phyloP scores from a whole-genome alignment of 2,797 vertebrate species.

The Arctocebus calabarensis region DNA sequence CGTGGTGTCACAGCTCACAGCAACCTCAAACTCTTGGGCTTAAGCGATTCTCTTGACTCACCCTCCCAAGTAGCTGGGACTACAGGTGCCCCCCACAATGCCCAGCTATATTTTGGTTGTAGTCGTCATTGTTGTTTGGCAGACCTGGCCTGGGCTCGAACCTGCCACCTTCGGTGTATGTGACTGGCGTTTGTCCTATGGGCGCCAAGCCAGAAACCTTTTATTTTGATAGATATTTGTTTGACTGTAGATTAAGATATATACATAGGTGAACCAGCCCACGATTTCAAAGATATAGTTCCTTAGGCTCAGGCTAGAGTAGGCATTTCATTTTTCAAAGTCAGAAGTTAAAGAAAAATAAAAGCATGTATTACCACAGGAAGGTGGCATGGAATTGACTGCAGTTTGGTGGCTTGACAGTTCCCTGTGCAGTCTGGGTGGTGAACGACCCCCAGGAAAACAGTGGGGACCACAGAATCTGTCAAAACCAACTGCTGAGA shows the following conservation, averaged over 20 bases:
- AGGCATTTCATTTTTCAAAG: background rate
- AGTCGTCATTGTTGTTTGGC: too few relatives aligned
- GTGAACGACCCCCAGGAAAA: background rate
- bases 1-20: too few relatives aligned
- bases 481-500: background rate
- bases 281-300: background rate
- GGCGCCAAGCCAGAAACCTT: background rate
- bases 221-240: background rate
- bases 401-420: background rate
- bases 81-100: too few relatives aligned
- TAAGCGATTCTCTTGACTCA: too few relatives aligned
- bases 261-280: background rate
- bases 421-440: too few relatives aligned
- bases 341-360: background rate
- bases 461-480: accelerated
- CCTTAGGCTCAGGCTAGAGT: background rate
- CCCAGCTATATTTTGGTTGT: too few relatives aligned
- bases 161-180: too few relatives aligned
- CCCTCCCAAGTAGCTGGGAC: too few relatives aligned
- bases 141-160: too few relatives aligned
- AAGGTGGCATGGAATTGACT: background rate
- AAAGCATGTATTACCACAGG: background rate
- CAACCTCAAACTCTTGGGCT: too few relatives aligned
- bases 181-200: too few relatives aligned
- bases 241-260: background rate